Conservation (phyloP, 1,140 invertebrate species). For the Phocides pigmalion region DNA sequence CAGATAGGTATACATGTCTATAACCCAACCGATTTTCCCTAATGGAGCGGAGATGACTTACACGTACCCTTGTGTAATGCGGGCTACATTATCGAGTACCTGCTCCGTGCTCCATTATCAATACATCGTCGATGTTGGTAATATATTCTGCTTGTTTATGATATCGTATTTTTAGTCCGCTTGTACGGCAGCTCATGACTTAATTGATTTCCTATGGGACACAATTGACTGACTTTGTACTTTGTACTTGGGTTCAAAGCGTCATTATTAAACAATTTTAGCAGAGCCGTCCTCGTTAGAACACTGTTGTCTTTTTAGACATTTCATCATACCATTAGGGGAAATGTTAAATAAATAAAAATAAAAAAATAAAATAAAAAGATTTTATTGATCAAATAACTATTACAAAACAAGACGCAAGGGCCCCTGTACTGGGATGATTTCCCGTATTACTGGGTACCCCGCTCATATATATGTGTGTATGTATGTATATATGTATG, state of each 20-base stretch:
- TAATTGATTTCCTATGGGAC: constrained; percentile 14
- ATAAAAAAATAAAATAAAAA: no score
- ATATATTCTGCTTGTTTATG: not conserved
- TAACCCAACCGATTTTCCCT: constrained; percentile 24
- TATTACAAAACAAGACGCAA: no score
- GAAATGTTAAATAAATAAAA: no score
- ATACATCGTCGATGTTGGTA: not conserved
- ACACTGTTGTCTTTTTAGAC: constrained; percentile 14
- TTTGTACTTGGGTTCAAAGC: constrained; percentile 18
- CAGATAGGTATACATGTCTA: not conserved
- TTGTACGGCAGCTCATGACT: not conserved
- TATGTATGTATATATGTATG: no score
- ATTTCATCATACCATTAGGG: constrained; percentile 30
- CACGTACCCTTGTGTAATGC: constrained; percentile 29
- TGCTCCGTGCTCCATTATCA: not conserved
- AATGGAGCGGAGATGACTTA: constrained; percentile 34
- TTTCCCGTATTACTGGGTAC: no score
- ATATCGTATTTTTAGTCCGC: not conserved
- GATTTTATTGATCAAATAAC: no score
- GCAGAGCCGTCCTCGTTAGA: constrained; percentile 22
- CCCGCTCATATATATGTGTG: no score
- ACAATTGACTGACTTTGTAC: constrained; percentile 15
- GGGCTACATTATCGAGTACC: constrained; percentile 1
- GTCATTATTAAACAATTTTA: constrained; percentile 42
- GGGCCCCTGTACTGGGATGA: no score